Evolutionary conservation across 1,140 invertebrate genomes (phyloP).

Genomic region (Ceratitis capitata): DNA sequence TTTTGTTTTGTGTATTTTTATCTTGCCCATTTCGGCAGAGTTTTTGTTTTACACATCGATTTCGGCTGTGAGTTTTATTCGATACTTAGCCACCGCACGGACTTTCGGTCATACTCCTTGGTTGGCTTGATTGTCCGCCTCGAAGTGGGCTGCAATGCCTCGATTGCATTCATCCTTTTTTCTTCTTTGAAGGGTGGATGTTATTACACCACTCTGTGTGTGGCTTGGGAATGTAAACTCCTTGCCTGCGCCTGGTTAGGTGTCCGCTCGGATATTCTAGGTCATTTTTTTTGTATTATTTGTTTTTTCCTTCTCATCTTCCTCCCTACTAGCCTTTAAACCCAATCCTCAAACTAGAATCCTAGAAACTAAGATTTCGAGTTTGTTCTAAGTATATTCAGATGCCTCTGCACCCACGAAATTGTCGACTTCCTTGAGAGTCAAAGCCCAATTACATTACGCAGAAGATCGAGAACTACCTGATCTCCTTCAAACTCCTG

Average conservation of each 20-base stretch:
- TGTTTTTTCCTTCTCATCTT: not conserved
- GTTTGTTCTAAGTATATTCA: no score
- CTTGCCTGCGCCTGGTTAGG: not conserved
- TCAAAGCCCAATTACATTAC: no score
- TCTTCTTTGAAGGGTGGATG: not conserved
- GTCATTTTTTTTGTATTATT: not conserved
- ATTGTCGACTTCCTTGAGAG: no score
- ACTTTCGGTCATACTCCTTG: not conserved
- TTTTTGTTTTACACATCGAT: constrained; percentile 27
- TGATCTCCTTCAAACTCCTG: no score
- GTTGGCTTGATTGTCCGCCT: not conserved
- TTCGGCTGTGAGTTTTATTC: not conserved
- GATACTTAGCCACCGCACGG: not conserved
- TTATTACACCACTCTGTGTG: not conserved
- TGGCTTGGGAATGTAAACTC: not conserved
- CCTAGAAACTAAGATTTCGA: no score
- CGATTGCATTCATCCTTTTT: not conserved
- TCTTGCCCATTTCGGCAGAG: not conserved
- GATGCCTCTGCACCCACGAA: no score
- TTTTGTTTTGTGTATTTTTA: not conserved
- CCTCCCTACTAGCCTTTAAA: not conserved
- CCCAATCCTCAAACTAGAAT: not conserved
- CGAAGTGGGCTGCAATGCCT: not conserved
- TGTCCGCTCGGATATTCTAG: not conserved
- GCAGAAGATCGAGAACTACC: no score